A percentile compares a stretch with the other conserved stretches of the same genome.
phyloP scores from a whole-genome alignment of 2,797 vertebrate species.

The Sarcophilus harrisii region DNA sequence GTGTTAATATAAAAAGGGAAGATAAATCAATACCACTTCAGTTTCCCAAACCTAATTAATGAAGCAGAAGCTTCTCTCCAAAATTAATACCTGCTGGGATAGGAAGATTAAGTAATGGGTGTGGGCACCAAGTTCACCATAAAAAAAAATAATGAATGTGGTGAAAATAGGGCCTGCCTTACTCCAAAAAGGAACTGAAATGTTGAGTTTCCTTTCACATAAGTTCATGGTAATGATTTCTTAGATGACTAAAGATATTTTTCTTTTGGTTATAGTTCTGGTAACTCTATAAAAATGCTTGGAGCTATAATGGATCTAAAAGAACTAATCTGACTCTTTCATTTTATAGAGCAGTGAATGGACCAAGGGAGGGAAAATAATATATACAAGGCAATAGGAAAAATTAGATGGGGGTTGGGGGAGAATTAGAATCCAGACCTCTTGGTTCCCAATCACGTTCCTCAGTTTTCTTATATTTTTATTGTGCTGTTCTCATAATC shows the following conservation, averaged over 20 bases:
- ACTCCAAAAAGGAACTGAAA: not conserved
- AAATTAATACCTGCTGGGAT: not conserved
- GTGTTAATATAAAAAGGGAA: not conserved
- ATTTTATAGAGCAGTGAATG: too few relatives aligned
- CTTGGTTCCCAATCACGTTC: not conserved
- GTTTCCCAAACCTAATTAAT: not conserved
- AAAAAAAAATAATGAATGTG: not conserved
- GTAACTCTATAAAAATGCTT: not conserved
- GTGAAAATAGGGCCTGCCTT: not conserved
- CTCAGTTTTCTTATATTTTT: not conserved
- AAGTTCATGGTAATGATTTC: not conserved
- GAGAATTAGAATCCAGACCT: too few relatives aligned
- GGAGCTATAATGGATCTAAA: not conserved
- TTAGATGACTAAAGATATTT: not conserved
- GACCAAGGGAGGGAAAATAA: not conserved
- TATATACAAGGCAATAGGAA: not conserved
- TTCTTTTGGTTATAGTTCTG: not conserved
- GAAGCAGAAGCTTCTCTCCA: not conserved
- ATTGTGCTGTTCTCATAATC: not conserved
- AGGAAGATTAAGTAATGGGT: not conserved
- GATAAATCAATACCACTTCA: not conserved
- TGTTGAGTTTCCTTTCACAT: not conserved
- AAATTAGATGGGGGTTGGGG: too few relatives aligned
- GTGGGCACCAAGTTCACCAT: not conserved
- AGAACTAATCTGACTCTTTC: rapidly evolving